Percentiles rank a stretch among this genome's conserved stretches.
These are phyloP conservation scores for Sarcophaga bullata DNA, from an alignment of 1,140 invertebrate species.

Conservation along the genomic window DNA sequence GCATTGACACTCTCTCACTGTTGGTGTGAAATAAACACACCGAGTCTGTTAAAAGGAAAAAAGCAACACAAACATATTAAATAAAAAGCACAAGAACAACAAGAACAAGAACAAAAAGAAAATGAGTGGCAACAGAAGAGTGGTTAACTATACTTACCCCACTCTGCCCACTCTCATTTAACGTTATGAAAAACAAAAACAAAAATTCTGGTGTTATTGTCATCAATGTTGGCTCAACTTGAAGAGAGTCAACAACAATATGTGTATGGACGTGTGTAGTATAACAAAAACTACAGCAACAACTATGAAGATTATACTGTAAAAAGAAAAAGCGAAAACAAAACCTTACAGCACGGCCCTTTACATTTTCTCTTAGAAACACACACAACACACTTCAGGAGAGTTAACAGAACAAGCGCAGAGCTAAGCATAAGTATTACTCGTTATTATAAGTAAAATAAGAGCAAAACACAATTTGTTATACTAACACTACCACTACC, in stretches of 20 bases:
- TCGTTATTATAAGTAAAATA: no score
- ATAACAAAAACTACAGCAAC: no score
- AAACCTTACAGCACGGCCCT: not conserved
- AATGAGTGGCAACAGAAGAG: no score
- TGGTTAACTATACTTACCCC: not conserved
- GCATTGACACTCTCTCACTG: slow-evolving; percentile 32
- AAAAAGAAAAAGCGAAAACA: not conserved
- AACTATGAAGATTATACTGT: no score
- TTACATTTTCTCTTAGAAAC: not conserved
- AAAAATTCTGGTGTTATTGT: slow-evolving; percentile 16
- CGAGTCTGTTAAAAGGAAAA: slow-evolving; percentile 22
- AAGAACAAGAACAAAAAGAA: not conserved
- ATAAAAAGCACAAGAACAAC: not conserved
- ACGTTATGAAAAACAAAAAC: not conserved
- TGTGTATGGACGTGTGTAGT: no score
- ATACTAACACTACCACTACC: not conserved
- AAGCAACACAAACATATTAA: not conserved
- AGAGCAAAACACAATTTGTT: no score
- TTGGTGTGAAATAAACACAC: slow-evolving; percentile 40
- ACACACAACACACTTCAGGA: not conserved
- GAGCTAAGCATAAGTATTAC: no score
- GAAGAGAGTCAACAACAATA: slow-evolving; percentile 13
- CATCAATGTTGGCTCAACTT: slow-evolving; percentile 9
- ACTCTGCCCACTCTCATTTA: not conserved
- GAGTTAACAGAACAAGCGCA: slow-evolving; percentile 29